Conservation (phyloP, 53 echinoderm and acorn worm species). For the Arbacia lixula region DNA sequence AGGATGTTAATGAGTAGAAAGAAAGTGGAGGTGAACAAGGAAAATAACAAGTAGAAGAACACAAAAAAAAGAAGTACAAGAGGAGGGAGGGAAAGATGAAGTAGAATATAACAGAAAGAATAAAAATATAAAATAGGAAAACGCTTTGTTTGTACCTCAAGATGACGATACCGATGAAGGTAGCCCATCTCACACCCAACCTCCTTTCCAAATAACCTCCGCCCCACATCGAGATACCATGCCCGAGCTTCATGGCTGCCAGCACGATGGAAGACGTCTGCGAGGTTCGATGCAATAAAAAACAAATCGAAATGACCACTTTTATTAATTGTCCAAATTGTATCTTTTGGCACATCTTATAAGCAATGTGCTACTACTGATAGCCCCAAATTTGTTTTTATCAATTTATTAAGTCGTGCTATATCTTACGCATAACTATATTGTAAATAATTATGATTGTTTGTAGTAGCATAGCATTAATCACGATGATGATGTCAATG, state of each 20-base stretch:
- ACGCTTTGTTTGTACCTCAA: slow-evolving; percentile 58
- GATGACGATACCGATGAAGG: slow-evolving; percentile 59
- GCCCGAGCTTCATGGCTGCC: slow-evolving; percentile 54
- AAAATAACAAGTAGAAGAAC: not conserved
- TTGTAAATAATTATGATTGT: too few species aligned
- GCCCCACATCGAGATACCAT: slow-evolving; percentile 65
- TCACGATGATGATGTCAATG: too few species aligned
- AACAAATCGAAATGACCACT: too few species aligned
- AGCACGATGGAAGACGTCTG: slow-evolving; percentile 63
- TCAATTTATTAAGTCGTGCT: too few species aligned
- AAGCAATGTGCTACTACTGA: too few species aligned
- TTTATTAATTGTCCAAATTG: too few species aligned
- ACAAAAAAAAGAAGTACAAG: not conserved
- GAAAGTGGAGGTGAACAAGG: not conserved
- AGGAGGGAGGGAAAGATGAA: not conserved
- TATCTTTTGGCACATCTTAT: too few species aligned
- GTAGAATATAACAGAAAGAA: not conserved
- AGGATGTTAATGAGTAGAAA: not conserved
- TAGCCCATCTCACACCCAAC: slow-evolving; percentile 58
- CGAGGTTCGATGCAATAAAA: too few species aligned
- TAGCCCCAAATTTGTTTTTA: too few species aligned
- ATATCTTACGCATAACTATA: too few species aligned
- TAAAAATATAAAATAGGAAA: not conserved
- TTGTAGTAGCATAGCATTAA: too few species aligned
- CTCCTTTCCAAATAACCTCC: slow-evolving; percentile 71